phyloP scores from a whole-genome alignment of 35 echinoderm and acorn worm species.

The Acanthaster planci region DNA sequence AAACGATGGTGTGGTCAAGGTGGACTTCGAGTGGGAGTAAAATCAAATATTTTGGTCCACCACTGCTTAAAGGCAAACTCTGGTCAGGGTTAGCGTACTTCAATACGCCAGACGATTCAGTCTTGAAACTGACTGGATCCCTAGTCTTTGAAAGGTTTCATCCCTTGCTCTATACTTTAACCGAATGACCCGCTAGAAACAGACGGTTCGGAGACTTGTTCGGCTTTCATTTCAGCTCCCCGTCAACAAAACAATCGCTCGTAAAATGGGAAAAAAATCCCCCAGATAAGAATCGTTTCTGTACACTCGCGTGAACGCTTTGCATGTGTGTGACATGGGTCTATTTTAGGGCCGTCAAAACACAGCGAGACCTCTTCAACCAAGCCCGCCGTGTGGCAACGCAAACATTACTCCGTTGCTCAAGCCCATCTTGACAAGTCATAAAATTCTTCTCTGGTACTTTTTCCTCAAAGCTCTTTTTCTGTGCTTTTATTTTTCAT shows the following conservation, averaged over 20 bases:
- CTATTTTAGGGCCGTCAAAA: constrained; percentile 30
- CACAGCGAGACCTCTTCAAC: background rate
- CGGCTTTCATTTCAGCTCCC: constrained; percentile 1
- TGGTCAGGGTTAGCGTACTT: too few relatives aligned
- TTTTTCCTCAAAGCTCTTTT: too few relatives aligned
- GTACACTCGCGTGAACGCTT: constrained; percentile 4
- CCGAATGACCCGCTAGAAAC: too few relatives aligned
- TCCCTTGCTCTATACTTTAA: too few relatives aligned
- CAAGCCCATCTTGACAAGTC: constrained; percentile 2
- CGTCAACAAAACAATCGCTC: constrained; percentile 19
- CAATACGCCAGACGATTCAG: too few relatives aligned
- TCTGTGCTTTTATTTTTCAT: too few relatives aligned
- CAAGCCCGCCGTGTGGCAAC: constrained; percentile 9
- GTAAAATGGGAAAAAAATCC: constrained; percentile 3
- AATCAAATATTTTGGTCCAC: too few relatives aligned
- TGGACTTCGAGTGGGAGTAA: too few relatives aligned
- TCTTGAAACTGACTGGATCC: too few relatives aligned
- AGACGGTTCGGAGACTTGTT: background rate
- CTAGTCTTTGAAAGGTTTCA: too few relatives aligned
- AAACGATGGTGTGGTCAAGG: too few relatives aligned
- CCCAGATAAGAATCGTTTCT: background rate
- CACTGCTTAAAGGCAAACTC: too few relatives aligned
- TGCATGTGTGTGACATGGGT: background rate
- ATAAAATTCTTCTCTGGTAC: background rate
- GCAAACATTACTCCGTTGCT: constrained; percentile 19